Evolutionary conservation across 2,113 vertebrate genomes (phyloP), one percentile per base, ranked within the genome.

Genomic region (Lathamus discolor): DNA sequence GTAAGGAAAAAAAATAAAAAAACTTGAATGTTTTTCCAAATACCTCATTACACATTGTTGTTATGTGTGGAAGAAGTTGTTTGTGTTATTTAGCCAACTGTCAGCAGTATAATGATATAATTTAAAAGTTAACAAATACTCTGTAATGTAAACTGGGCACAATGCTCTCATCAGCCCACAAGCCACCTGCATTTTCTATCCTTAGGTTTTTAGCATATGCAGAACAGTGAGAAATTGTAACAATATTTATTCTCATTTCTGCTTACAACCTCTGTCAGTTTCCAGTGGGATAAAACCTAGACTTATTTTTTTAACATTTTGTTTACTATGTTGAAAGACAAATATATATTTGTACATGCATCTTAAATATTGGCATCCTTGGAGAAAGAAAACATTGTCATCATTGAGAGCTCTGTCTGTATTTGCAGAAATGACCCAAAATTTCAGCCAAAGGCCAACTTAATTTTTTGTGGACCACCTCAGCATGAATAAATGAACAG

Each of bases 21-120:
- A 43, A 43, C 6, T 2, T 1, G 4, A 48, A 3, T 54, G 27
- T 17, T 69, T 89, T 87, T 92, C 49, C 24, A 87, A 2, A 52
- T 83, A 37, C 28, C 23, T 75, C 67, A 63, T 59, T 73, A 23
- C 19, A 63, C 29, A 73, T 20, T 87, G 73, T 73, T 92, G 61
- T 52, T 68, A 48, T 69, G 48, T 84, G 41, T 90, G 54, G 35
- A 92, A 95, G 28, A 93, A n/a, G 28, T 46, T 83, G 33, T 73
- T 94, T 87, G 39, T 90, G n/a, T 39, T 89, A 89, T 92, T 96
- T 92, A 95, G 41, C 52, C 78, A 87, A 91, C 52, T 94, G 41
- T 76, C 84, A 69, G 17, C 39, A 37, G 20, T 95, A 54, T 86
- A 90, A 80, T 91, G 28, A 28, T 77, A 74, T 84, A 7, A 94